Evolutionary conservation across 2,797 vertebrate genomes (phyloP).

Genomic region (Oreonectes daqikongensis): DNA sequence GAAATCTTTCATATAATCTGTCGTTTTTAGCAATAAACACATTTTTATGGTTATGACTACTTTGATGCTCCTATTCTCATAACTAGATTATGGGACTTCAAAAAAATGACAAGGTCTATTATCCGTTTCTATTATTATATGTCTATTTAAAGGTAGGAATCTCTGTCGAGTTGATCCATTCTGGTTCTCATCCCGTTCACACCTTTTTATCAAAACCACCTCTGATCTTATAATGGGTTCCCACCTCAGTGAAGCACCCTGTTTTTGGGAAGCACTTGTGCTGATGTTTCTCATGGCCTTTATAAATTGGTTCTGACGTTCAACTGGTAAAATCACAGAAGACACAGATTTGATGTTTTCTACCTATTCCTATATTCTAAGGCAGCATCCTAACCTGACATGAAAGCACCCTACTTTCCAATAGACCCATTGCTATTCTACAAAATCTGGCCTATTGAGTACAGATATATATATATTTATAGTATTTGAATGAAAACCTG

Average conservation of each 20-base stretch:
- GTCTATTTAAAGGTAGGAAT: slow-evolving; percentile 61
- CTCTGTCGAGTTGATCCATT: slow-evolving; percentile 50
- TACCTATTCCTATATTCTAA: too few species aligned
- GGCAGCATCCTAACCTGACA: too few species aligned
- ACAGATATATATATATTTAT: too few species aligned
- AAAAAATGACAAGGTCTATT: slow-evolving; percentile 41
- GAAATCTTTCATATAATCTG: not conserved
- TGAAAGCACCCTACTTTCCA: too few species aligned
- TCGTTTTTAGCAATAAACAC: not conserved
- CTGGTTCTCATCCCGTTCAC: slow-evolving; percentile 64
- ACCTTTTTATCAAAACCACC: slow-evolving; percentile 56
- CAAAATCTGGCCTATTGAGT: too few species aligned
- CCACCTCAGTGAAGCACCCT: slow-evolving; percentile 31
- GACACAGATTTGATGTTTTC: not conserved
- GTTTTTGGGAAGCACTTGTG: slow-evolving; percentile 30
- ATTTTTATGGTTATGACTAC: not conserved
- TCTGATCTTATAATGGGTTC: slow-evolving; percentile 49
- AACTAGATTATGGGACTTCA: too few species aligned
- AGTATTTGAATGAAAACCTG: too few species aligned
- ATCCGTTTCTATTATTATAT: slow-evolving; percentile 55
- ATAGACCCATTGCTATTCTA: too few species aligned
- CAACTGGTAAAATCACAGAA: too few species aligned
- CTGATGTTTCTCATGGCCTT: slow-evolving; percentile 1
- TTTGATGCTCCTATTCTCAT: too few species aligned
- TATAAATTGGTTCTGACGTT: too few species aligned